Conservation (phyloP, 2,888 invertebrate species). For the Tryphoninae sp. region DNA sequence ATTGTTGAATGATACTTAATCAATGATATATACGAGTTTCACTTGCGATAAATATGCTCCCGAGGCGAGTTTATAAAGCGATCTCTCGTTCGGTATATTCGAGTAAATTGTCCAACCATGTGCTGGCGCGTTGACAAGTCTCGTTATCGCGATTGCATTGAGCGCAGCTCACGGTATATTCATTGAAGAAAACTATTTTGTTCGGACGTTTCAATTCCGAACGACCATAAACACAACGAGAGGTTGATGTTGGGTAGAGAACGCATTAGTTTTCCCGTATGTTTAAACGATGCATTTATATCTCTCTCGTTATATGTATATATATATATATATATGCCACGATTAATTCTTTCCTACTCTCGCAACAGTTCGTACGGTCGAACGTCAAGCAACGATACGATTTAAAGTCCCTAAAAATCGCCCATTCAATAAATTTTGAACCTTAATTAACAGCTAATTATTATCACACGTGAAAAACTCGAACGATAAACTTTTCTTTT, state of each 20-base stretch:
- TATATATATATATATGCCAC: slow-evolving; percentile 19
- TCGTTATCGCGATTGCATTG: slow-evolving; percentile 55
- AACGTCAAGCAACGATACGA: not conserved
- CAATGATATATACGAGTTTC: slow-evolving; percentile 13
- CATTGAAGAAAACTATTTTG: slow-evolving; percentile 40
- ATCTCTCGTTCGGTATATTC: slow-evolving; percentile 12
- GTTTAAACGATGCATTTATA: slow-evolving; percentile 15
- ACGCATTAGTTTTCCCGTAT: slow-evolving; percentile 45
- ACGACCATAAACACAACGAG: slow-evolving; percentile 51
- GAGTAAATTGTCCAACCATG: slow-evolving; percentile 36
- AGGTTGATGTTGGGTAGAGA: slow-evolving; percentile 40
- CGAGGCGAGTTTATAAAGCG: slow-evolving; percentile 32
- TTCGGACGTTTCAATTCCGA: slow-evolving; percentile 53
- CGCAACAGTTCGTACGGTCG: slow-evolving; percentile 3
- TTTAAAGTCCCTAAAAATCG: not conserved
- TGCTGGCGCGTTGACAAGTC: slow-evolving; percentile 47
- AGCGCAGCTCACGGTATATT: slow-evolving; percentile 10
- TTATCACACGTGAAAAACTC: slow-evolving; percentile 1
- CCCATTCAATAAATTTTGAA: not conserved
- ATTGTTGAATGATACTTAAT: slow-evolving; percentile 32
- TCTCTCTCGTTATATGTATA: not conserved
- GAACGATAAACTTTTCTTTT: not conserved
- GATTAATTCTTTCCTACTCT: slow-evolving; percentile 37
- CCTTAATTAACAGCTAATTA: not conserved
- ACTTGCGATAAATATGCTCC: slow-evolving; percentile 26